A percentile compares a stretch with the other conserved stretches of the same genome.
Evolutionary conservation across 2,797 vertebrate genomes (phyloP).

Genomic region (Zalophus californianus): DNA sequence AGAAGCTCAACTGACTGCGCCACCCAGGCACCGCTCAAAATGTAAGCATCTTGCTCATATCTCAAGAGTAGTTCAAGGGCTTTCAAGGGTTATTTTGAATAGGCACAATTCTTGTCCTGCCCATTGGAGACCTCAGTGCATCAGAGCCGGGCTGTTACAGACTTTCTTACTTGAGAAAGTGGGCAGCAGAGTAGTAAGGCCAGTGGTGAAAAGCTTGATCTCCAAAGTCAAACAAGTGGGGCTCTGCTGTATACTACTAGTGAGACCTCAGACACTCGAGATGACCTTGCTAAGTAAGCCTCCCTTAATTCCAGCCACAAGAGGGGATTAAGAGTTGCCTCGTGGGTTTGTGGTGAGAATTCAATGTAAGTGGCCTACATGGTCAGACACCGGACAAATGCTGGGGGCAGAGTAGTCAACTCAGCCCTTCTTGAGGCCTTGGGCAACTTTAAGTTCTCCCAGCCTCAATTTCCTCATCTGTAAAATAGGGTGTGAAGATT

Average conservation of each 20-base stretch:
- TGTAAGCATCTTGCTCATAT: not conserved
- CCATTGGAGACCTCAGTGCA: not conserved
- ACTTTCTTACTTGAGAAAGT: not conserved
- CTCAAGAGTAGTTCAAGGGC: not conserved
- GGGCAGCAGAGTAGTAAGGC: not conserved
- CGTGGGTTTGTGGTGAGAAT: not conserved
- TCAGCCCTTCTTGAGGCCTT: not conserved
- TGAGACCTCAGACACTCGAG: not conserved
- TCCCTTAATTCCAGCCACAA: not conserved
- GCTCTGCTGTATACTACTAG: not conserved
- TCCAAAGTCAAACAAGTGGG: not conserved
- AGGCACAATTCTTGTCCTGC: not conserved
- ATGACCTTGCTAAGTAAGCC: not conserved
- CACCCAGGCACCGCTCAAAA: not conserved
- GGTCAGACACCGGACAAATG: not conserved
- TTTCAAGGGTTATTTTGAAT: not conserved
- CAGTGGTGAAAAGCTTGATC: not conserved
- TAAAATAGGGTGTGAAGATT: not conserved
- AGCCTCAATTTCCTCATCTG: not conserved
- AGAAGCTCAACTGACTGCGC: not conserved
- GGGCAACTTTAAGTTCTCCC: not conserved
- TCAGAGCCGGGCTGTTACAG: not conserved
- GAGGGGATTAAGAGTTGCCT: not conserved
- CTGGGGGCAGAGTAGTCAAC: not conserved
- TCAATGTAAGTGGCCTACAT: not conserved